Conservation (phyloP, 92 coral and sea anemone species). For the Montipora capitata region DNA sequence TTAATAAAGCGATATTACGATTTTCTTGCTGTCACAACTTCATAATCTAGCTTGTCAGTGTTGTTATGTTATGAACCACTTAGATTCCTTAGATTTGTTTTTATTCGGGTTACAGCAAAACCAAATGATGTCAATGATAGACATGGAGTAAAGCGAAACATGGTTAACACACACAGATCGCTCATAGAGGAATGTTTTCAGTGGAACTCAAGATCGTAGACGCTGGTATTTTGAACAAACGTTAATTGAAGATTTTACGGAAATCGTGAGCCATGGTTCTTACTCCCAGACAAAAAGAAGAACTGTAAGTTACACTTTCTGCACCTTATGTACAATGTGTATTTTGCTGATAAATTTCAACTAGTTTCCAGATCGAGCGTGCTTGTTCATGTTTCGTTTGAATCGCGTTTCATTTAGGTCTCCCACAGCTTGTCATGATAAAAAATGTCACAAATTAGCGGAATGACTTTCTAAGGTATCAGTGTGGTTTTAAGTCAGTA, state of each 20-base stretch:
- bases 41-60: neutral
- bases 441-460: constrained; percentile 11
- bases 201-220: constrained; percentile 65
- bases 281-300: constrained; percentile 98
- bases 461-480: constrained; percentile 15
- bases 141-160: constrained; percentile 21
- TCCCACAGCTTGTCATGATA: neutral
- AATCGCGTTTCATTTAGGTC: neutral
- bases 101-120: neutral
- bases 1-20: constrained; percentile 37
- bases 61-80: neutral
- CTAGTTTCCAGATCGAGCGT: constrained; percentile 26
- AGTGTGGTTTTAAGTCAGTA: constrained; percentile 21
- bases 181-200: constrained; percentile 72
- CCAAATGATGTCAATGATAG: constrained; percentile 17
- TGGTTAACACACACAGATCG: constrained; percentile 34
- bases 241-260: constrained; percentile 34
- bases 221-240: constrained; percentile 49
- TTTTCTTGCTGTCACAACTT: constrained; percentile 18
- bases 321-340: neutral
- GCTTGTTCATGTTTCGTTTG: constrained; percentile 2
- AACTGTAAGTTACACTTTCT: constrained; percentile 84
- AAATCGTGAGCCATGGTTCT: constrained; percentile 91
- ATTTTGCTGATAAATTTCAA: constrained; percentile 8
- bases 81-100: constrained; percentile 3